phyloP scores from a whole-genome alignment of 2,113 vertebrate species.

The Pavo muticus region DNA sequence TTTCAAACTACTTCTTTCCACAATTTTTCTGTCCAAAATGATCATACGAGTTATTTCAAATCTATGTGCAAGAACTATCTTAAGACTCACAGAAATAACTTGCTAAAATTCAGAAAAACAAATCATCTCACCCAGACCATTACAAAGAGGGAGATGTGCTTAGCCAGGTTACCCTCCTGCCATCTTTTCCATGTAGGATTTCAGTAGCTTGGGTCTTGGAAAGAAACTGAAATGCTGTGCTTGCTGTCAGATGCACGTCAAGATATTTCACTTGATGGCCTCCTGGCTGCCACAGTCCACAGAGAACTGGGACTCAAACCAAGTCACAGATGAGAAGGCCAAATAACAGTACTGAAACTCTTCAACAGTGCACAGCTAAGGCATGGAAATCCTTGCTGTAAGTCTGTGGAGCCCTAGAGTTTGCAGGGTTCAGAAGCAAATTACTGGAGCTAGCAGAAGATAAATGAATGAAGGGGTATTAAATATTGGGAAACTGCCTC shows the following conservation, averaged over 20 bases:
- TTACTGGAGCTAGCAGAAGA: not conserved
- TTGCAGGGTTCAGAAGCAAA: not conserved
- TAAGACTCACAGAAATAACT: not conserved
- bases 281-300: conserved; percentile 23
- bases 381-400: not conserved
- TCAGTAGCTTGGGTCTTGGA: not conserved
- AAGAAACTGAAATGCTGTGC: conserved; percentile 8
- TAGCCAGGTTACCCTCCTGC: not conserved
- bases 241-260: conserved; percentile 20
- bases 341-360: not conserved
- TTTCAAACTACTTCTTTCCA: conserved; percentile 20
- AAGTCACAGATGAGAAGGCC: not conserved
- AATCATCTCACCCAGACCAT: not conserved
- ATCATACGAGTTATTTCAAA: conserved; percentile 13
- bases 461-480: not conserved
- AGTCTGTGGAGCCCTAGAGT: not conserved
- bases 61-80: not conserved
- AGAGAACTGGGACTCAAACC: not conserved
- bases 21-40: not conserved
- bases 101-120: conserved; percentile 14
- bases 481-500: not conserved
- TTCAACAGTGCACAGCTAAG: not conserved
- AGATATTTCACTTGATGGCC: conserved; percentile 25
- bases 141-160: not conserved
- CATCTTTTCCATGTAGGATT: not conserved